Evolutionary conservation across 2,797 vertebrate genomes (phyloP).

Genomic region (Aldrovandia affinis): DNA sequence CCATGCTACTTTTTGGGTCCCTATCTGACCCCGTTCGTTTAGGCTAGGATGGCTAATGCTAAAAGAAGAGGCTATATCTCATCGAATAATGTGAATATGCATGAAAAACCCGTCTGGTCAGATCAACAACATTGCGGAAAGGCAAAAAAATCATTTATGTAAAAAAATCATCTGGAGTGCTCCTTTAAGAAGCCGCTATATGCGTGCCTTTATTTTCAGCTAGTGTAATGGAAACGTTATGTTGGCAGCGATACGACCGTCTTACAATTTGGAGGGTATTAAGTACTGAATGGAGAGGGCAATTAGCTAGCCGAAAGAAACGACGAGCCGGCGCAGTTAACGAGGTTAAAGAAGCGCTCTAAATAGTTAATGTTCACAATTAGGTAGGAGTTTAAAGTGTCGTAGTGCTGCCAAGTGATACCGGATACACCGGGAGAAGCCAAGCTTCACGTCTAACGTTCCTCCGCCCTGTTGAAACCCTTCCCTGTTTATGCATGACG

Average conservation of each 20-base stretch:
- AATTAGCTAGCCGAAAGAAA: not conserved
- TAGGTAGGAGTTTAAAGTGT: not conserved
- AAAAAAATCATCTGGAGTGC: too few relatives aligned
- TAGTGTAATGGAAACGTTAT: not conserved
- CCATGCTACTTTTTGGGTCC: not conserved
- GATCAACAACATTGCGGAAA: too few relatives aligned
- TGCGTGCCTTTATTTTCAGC: not conserved
- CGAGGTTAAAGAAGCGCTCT: not conserved
- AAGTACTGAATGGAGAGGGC: not conserved
- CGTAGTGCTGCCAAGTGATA: not conserved
- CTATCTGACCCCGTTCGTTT: too few relatives aligned
- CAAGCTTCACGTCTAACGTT: not conserved
- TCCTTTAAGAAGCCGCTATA: not conserved
- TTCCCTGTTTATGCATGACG: not conserved
- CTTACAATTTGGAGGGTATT: not conserved
- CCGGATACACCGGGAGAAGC: not conserved
- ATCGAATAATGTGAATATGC: too few relatives aligned
- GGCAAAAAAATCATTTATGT: too few relatives aligned
- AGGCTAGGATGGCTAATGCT: too few relatives aligned
- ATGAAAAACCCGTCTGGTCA: too few relatives aligned
- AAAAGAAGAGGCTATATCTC: too few relatives aligned
- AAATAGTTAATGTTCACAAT: constrained; percentile 3
- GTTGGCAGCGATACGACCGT: not conserved
- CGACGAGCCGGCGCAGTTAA: not conserved
- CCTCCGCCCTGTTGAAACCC: not conserved